A percentile compares a stretch with the other conserved stretches of the same genome.
phyloP scores from a whole-genome alignment of 1,140 invertebrate genomes.

The Neotoxoptera formosana region DNA sequence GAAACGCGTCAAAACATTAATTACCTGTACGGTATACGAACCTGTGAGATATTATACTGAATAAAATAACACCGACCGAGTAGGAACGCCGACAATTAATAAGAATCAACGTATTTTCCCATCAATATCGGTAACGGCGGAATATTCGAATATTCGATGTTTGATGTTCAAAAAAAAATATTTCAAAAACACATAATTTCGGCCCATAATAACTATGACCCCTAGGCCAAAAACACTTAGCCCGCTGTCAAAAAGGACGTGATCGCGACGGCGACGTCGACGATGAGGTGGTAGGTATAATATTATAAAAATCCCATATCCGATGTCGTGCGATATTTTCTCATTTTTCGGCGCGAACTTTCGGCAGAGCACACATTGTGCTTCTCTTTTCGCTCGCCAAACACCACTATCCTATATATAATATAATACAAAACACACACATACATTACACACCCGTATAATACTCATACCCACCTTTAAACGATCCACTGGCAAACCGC shows the following conservation, averaged over 20 bases:
- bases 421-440: background rate
- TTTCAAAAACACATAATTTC: background rate
- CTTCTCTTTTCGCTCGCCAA: background rate
- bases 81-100: background rate
- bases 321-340: background rate
- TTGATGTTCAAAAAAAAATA: background rate
- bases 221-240: background rate
- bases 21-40: too few species aligned
- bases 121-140: background rate
- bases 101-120: background rate
- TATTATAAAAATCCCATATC: background rate
- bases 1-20: background rate
- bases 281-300: background rate
- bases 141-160: too few species aligned
- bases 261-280: background rate
- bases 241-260: background rate
- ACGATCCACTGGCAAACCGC: constrained; percentile 35
- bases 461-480: constrained; percentile 24
- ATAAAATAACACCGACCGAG: background rate
- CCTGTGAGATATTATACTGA: background rate
- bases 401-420: background rate
- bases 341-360: background rate
- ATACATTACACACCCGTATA: background rate
- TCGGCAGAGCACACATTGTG: background rate
- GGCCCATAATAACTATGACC: background rate